Base-by-base conservation (phyloP, 2,797 vertebrate species). In the Sylvilagus floridanus region DNA sequence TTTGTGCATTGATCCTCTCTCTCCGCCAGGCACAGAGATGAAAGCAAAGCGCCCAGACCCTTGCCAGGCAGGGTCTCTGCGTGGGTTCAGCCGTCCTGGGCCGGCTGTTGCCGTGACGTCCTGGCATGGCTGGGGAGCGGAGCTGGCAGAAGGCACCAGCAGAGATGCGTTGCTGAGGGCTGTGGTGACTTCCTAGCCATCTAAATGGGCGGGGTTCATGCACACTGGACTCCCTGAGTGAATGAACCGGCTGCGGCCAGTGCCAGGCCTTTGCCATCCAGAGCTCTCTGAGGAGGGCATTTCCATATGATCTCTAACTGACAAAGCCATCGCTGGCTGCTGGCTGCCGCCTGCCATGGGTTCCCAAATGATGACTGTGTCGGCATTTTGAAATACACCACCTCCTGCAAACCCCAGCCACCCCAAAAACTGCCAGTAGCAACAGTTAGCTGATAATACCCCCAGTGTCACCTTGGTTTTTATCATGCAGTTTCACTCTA, bases 11-110 rank as follows among this genome's bases (percentile, higher is more conserved):
- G n/a, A 9, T 62, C 9, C 9, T 52, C 8, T 50, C 82, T 60
- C 5, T 7, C 6, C 14, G 5, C 7, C 50, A 83, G 54, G 19
- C 54, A 57, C 5, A 57, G 54, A 14, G 19, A 57, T 21, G 17
- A 57, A 57, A 57, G 54, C 54, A 57, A 4, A 57, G 54, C 7
- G 26, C 19, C 17, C 32, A 50, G 26, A 2, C 4, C 7, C 21
- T 62, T 47, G 35, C 8, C 28, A 84, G 54, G 10, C 0, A 14
- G 12, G 35, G 22, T 7, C 26, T 63, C 19, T 22, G 22, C 0
- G 0, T 32, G n/a, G 65, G 76, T 42, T 52, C 32, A 4, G 1
- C 30, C 13, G 1, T 3, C 3, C 14, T 0, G 2, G 54, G n/a
- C 37, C 7, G 76, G 12, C 26, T 32, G 28, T 42, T 42, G 47